phyloP scores from a whole-genome alignment of 2,888 invertebrate genomes.

The Gymnocheta viridis region DNA sequence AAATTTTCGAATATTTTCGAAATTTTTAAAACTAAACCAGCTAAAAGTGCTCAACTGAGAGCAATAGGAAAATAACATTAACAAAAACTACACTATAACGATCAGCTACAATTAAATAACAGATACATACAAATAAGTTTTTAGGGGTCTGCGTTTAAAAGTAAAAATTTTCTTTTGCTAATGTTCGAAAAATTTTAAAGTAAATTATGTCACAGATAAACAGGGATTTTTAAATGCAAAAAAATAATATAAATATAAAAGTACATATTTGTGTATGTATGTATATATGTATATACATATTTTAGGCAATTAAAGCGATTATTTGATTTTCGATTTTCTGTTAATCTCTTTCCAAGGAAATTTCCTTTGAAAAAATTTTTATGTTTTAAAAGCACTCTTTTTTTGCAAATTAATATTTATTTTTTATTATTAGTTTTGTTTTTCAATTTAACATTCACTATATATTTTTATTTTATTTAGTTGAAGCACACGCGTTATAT shows the following conservation, averaged over 20 bases:
- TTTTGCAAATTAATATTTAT: neutral
- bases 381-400: neutral
- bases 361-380: neutral
- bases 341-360: neutral
- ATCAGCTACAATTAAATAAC: slow-evolving; percentile 43
- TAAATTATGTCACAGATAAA: slow-evolving; percentile 72
- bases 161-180: slow-evolving; percentile 61
- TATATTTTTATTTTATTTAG: slow-evolving; percentile 71
- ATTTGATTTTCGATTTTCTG: neutral
- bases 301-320: neutral
- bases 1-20: slow-evolving; percentile 54
- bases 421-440: neutral
- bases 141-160: slow-evolving; percentile 66
- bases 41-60: slow-evolving; percentile 37
- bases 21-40: slow-evolving; percentile 12
- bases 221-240: slow-evolving; percentile 64
- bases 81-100: slow-evolving; percentile 15
- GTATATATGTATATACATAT: neutral
- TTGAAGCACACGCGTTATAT: slow-evolving; percentile 71
- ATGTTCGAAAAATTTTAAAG: slow-evolving; percentile 69
- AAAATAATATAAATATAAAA: neutral
- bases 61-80: slow-evolving; percentile 2
- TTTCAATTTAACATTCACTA: slow-evolving; percentile 4
- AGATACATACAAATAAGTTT: slow-evolving; percentile 64
- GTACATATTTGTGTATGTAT: neutral